phyloP scores from a whole-genome alignment of 2,113 vertebrate genomes.

The Planiliza haematocheilus region DNA sequence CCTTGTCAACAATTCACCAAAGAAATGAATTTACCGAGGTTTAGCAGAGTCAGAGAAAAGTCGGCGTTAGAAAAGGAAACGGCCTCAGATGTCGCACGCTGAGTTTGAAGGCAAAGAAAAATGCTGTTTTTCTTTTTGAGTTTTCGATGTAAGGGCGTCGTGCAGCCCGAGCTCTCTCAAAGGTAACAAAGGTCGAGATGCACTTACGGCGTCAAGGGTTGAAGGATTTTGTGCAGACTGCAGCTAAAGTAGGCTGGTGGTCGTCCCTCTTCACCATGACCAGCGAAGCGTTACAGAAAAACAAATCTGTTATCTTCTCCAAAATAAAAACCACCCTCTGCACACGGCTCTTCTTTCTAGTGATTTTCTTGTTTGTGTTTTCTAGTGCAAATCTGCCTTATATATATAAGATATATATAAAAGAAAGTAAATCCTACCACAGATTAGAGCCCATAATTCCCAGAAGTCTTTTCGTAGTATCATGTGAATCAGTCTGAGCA shows the following conservation, averaged over 20 bases:
- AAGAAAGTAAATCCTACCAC: slow-evolving; percentile 3
- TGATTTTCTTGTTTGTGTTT: slow-evolving; percentile 6
- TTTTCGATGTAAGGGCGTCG: background rate
- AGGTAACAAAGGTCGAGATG: background rate
- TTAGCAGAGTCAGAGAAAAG: background rate
- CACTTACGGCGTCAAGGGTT: background rate
- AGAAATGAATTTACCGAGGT: slow-evolving; percentile 21
- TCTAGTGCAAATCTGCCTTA: background rate
- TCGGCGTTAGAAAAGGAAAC: slow-evolving; percentile 1
- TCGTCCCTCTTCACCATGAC: background rate
- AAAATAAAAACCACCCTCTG: background rate
- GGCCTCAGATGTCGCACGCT: background rate
- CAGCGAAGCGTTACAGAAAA: background rate
- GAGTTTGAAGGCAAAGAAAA: too few species aligned
- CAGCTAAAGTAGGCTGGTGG: background rate
- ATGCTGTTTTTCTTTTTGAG: too few species aligned
- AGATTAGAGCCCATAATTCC: slow-evolving; percentile 12
- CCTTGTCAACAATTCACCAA: slow-evolving; percentile 30
- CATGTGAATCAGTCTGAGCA: slow-evolving; percentile 6
- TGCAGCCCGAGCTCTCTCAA: background rate
- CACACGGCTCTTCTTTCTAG: background rate
- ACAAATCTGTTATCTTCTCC: background rate
- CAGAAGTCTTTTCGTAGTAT: background rate
- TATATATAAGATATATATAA: slow-evolving; percentile 1
- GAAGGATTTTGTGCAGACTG: slow-evolving; percentile 13